phyloP scores from a whole-genome alignment of 2,888 invertebrate species.

The Enoplolaimus lenunculus region DNA sequence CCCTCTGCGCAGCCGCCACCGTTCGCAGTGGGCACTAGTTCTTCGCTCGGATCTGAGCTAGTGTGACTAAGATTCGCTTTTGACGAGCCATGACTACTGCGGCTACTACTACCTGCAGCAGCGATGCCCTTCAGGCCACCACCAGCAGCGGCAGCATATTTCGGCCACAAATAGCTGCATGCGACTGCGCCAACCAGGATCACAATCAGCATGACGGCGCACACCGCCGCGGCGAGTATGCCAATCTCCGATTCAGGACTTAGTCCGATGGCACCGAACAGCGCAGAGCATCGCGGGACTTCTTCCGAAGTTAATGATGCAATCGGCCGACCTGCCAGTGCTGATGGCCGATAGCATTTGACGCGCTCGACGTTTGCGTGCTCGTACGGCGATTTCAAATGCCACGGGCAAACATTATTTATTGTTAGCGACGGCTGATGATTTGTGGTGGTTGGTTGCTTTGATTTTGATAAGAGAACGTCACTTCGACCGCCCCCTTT shows the following conservation, averaged over 20 bases:
- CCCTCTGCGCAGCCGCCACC: too few relatives aligned
- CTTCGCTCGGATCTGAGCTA: too few relatives aligned
- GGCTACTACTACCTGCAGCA: background rate
- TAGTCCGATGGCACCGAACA: constrained; percentile 11
- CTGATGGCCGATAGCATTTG: background rate
- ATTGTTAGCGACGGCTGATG: too few relatives aligned
- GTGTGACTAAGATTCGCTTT: background rate
- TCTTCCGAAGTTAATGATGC: background rate
- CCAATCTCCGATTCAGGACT: constrained; percentile 14
- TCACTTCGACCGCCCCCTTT: background rate
- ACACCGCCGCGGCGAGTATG: constrained; percentile 17
- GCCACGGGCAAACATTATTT: background rate
- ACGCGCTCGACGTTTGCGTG: background rate
- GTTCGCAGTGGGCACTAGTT: too few relatives aligned
- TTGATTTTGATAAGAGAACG: background rate
- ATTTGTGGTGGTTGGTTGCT: too few relatives aligned
- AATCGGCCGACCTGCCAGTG: constrained; percentile 7
- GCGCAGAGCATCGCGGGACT: background rate
- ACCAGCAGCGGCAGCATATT: too few relatives aligned
- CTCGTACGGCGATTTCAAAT: background rate
- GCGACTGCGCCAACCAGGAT: constrained; percentile 10
- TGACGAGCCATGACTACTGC: background rate
- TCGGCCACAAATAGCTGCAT: constrained; percentile 17
- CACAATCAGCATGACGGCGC: constrained; percentile 16
- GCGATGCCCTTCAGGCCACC: too few relatives aligned